phyloP scores from a whole-genome alignment of 30 jellyfish, hydroid and myxozoan species.

The Rhopilema esculentum region DNA sequence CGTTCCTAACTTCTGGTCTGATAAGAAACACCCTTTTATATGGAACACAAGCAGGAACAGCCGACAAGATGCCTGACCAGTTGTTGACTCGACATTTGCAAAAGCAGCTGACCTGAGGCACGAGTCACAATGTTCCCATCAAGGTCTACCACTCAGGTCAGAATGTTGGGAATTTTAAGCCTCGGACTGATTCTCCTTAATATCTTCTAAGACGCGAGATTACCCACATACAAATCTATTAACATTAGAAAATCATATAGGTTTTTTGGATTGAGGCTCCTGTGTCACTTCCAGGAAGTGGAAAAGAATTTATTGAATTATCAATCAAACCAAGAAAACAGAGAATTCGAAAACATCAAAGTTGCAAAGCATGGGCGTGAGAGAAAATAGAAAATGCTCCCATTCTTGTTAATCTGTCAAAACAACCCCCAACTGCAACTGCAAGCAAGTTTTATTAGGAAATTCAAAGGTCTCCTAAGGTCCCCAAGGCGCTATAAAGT shows the following conservation, averaged over 20 bases:
- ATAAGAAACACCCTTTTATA: not conserved
- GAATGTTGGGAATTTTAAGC: constrained; percentile 26
- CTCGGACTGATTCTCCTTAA: not conserved
- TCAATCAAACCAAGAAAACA: not conserved
- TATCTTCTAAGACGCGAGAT: not conserved
- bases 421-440: not conserved
- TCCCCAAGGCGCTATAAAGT: too few relatives aligned
- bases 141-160: constrained; percentile 5
- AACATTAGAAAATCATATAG: not conserved
- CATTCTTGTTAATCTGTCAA: not conserved
- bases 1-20: too few relatives aligned
- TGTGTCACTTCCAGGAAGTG: not conserved
- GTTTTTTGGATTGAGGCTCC: not conserved
- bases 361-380: not conserved
- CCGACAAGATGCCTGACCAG: not conserved
- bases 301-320: not conserved
- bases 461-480: too few relatives aligned
- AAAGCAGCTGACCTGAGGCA: constrained; percentile 1
- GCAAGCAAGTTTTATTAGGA: not conserved
- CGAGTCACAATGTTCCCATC: not conserved
- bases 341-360: not conserved
- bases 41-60: not conserved
- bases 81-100: not conserved
- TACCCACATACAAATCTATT: not conserved
- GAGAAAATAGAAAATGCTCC: not conserved